A percentile compares a stretch with the other conserved stretches of the same genome.
Conservation (phyloP, 37 sponge, comb jelly and placozoan species). For the Geodia barretti region DNA sequence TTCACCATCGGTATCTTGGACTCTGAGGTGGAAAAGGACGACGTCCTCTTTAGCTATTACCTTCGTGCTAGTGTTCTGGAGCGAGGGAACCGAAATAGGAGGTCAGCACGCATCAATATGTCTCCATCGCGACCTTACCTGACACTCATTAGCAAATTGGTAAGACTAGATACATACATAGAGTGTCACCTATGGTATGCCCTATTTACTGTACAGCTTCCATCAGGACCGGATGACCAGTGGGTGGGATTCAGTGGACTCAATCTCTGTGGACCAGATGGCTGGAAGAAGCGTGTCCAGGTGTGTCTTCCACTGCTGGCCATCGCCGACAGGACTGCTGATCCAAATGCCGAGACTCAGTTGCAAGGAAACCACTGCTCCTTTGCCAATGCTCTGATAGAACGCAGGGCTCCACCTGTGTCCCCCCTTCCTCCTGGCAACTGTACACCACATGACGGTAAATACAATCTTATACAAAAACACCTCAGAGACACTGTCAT, state of each 20-base stretch:
- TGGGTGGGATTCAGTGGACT: conserved; percentile 56
- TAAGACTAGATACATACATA: too few relatives aligned
- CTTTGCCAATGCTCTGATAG: conserved; percentile 16
- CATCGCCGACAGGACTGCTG: too few relatives aligned
- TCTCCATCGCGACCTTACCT: conserved; percentile 17
- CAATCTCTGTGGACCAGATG: conserved; percentile 18
- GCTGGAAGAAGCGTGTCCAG: conserved; percentile 39
- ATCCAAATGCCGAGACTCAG: neutral
- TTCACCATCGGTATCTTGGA: too few relatives aligned
- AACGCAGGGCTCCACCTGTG: neutral
- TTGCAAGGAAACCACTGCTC: conserved; percentile 35
- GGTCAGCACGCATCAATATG: neutral
- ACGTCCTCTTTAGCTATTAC: too few relatives aligned
- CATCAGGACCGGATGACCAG: conserved; percentile 18
- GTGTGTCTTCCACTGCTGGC: too few relatives aligned
- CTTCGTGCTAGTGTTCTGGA: too few relatives aligned
- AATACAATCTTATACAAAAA: neutral
- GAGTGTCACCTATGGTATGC: neutral
- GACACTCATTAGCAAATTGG: neutral
- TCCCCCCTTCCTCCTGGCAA: neutral
- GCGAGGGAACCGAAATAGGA: too few relatives aligned
- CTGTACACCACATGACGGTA: neutral
- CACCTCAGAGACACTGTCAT: neutral
- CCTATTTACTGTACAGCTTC: neutral
- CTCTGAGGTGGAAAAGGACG: too few relatives aligned